phyloP scores from a whole-genome alignment of 2,113 vertebrate species.

The Pseudorhombus dupliciocellatus region DNA sequence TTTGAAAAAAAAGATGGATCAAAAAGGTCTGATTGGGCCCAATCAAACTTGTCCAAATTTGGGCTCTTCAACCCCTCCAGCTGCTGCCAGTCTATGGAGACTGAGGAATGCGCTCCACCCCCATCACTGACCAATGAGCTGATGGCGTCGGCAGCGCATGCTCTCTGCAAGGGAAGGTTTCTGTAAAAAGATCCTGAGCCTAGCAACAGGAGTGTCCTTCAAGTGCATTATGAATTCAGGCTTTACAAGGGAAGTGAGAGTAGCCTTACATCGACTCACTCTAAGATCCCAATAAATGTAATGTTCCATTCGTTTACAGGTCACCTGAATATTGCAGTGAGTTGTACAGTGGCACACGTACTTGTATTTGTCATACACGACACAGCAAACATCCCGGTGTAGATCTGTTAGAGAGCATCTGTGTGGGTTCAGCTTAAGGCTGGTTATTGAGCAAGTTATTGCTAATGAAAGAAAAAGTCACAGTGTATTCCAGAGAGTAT shows the following conservation, averaged over 20 bases:
- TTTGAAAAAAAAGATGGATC: neutral
- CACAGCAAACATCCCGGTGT: too few relatives aligned
- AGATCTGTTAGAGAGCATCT: too few relatives aligned
- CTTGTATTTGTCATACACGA: too few relatives aligned
- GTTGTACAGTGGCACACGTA: too few relatives aligned
- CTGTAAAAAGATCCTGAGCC: conserved; percentile 65
- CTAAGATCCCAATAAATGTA: neutral
- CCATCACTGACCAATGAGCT: conserved; percentile 67
- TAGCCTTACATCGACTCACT: conserved; percentile 3
- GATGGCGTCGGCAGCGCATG: conserved; percentile 40
- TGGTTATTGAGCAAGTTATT: neutral
- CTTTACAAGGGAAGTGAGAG: neutral
- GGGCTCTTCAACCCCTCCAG: conserved; percentile 17
- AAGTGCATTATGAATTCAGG: conserved; percentile 1
- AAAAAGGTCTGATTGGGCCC: neutral
- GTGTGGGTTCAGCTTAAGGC: neutral
- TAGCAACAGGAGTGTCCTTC: conserved; percentile 67
- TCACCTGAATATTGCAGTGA: neutral
- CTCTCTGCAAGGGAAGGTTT: conserved; percentile 63
- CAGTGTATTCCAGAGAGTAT: neutral
- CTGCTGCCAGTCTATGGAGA: conserved; percentile 36
- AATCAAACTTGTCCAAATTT: conserved; percentile 16
- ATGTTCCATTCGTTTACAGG: neutral
- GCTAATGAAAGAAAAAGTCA: neutral
- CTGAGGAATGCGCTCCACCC: conserved; percentile 68